phyloP scores from a whole-genome alignment of 1,140 invertebrate species.

The Riptortus pedestris region DNA sequence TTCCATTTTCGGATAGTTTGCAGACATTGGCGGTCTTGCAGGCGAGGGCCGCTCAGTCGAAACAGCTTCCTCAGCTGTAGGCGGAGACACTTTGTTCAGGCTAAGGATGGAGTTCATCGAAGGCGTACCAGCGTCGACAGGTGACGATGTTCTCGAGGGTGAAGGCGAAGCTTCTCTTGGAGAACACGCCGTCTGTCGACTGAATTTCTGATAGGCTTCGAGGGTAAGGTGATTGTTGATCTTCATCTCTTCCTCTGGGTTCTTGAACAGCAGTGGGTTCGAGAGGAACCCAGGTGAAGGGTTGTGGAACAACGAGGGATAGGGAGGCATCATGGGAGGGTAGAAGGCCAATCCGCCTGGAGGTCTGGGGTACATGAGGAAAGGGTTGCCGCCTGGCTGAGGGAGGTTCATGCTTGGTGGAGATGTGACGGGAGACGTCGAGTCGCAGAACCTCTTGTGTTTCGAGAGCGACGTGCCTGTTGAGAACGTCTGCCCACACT shows the following conservation, averaged over 20 bases:
- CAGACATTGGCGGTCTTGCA: constrained; percentile 41
- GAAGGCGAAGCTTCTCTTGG: constrained; percentile 10
- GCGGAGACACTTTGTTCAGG: constrained; percentile 48
- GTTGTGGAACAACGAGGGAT: constrained; percentile 46
- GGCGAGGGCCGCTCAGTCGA: constrained; percentile 52
- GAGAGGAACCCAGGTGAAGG: constrained; percentile 41
- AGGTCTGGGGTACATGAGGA: constrained; percentile 52
- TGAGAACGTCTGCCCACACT: constrained; percentile 84
- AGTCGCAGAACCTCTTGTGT: constrained; percentile 70
- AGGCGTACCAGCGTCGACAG: constrained; percentile 36
- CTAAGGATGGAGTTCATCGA: constrained; percentile 34
- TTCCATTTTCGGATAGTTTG: constrained; percentile 33
- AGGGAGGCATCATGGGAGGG: constrained; percentile 49
- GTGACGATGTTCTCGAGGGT: constrained; percentile 11
- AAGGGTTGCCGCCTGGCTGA: constrained; percentile 47
- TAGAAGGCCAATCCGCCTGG: constrained; percentile 45
- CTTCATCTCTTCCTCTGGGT: constrained; percentile 23
- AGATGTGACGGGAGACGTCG: constrained; percentile 33
- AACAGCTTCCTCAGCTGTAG: constrained; percentile 51
- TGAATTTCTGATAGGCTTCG: constrained; percentile 32
- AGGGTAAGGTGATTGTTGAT: constrained; percentile 15
- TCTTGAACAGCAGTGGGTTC: constrained; percentile 44
- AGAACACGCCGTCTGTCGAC: constrained; percentile 23
- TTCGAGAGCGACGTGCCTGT: constrained; percentile 74
- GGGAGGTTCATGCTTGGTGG: constrained; percentile 21